A percentile compares a stretch with the other conserved stretches of the same genome.
phyloP scores from a whole-genome alignment of 2,888 invertebrate species.

The Pammene aurita region DNA sequence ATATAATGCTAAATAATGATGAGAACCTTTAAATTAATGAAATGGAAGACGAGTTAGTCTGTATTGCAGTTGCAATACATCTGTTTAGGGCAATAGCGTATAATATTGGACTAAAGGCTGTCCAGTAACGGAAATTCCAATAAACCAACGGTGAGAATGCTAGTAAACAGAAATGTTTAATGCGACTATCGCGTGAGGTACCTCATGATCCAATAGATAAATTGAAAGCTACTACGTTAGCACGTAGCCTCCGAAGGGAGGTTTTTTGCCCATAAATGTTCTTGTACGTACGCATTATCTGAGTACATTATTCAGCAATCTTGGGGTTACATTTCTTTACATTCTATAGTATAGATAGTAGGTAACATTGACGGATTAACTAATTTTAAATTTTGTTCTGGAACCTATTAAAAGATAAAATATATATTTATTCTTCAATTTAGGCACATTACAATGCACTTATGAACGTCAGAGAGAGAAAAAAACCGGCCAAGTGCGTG shows the following conservation, averaged over 20 bases:
- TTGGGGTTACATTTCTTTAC: constrained; percentile 4
- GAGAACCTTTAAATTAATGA: too few species aligned
- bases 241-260: constrained; percentile 33
- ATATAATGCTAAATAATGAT: too few species aligned
- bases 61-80: neutral
- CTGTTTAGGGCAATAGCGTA: neutral
- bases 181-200: constrained; percentile 40
- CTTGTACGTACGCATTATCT: constrained; percentile 29
- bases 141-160: constrained; percentile 30
- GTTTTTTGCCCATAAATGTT: constrained; percentile 37
- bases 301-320: constrained; percentile 28
- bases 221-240: constrained; percentile 40
- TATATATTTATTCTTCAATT: too few species aligned
- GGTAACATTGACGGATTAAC: constrained; percentile 21
- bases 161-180: constrained; percentile 37
- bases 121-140: constrained; percentile 35
- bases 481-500: too few species aligned
- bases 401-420: too few species aligned
- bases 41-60: too few species aligned
- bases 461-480: too few species aligned
- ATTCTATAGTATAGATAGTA: constrained; percentile 12
- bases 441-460: too few species aligned
- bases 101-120: neutral
- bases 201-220: constrained; percentile 40
- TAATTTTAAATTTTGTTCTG: neutral